These are phyloP conservation scores for Alloplasta piceator DNA, from an alignment of 2,888 invertebrate genomes.

Conservation along the genomic window DNA sequence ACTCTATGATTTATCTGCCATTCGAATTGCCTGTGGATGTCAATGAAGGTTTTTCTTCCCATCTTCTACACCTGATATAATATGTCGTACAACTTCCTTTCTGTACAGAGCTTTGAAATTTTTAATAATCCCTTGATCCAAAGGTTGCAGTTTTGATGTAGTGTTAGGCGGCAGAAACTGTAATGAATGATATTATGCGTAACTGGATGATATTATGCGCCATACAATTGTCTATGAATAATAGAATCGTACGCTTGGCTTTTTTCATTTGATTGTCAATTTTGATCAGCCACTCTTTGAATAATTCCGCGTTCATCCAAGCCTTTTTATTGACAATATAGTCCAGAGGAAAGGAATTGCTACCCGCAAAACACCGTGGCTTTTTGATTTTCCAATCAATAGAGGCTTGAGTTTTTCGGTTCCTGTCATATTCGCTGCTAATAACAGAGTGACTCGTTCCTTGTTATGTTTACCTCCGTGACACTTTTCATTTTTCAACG, in stretches of 20 bases:
- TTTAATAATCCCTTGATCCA: constrained; percentile 66
- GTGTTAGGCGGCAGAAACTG: constrained; percentile 19
- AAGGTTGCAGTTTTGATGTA: constrained; percentile 53
- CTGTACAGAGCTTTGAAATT: constrained; percentile 58
- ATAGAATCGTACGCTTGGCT: constrained; percentile 71
- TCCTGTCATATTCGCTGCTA: constrained; percentile 75
- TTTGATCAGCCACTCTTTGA: constrained; percentile 67
- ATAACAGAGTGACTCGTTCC: constrained; percentile 74
- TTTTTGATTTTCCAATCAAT: constrained; percentile 77
- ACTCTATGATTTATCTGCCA: constrained; percentile 50
- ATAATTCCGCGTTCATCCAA: constrained; percentile 78
- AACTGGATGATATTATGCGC: constrained; percentile 70
- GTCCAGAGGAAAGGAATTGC: constrained; percentile 70
- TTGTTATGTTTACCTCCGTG: constrained; percentile 78
- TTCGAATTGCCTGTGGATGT: constrained; percentile 33
- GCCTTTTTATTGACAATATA: constrained; percentile 75
- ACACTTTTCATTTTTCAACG: constrained; percentile 74
- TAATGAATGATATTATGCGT: constrained; percentile 68
- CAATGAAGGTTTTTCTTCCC: constrained; percentile 19
- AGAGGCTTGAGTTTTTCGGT: constrained; percentile 76
- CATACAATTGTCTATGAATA: constrained; percentile 76
- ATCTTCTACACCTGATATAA: constrained; percentile 13
- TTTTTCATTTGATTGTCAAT: constrained; percentile 71
- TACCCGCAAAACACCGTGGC: constrained; percentile 67
- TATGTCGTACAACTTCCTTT: constrained; percentile 57